A percentile compares a stretch with the other conserved stretches of the same genome.
Evolutionary conservation across 2,797 vertebrate genomes (phyloP).

Genomic region (Sebastes kiyomatsui): DNA sequence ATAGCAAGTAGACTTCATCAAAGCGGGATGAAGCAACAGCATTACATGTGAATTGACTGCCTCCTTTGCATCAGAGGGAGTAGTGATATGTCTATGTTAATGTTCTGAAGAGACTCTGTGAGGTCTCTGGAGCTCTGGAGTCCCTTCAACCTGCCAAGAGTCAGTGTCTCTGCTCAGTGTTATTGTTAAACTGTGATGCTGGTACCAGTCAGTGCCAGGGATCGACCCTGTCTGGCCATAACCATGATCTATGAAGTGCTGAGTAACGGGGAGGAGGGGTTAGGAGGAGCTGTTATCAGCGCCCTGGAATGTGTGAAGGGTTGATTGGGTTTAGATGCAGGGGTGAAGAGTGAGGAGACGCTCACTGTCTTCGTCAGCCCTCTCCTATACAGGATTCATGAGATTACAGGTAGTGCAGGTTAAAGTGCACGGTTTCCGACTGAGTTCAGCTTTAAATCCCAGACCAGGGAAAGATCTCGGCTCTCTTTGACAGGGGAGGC

Average conservation of each 20-base stretch:
- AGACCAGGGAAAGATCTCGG: neutral
- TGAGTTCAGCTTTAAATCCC: neutral
- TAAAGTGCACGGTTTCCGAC: neutral
- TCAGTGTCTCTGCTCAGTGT: slow-evolving; percentile 59
- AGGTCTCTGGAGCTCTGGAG: slow-evolving; percentile 31
- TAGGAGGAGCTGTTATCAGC: slow-evolving; percentile 67
- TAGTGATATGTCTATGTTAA: neutral
- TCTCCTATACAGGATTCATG: neutral
- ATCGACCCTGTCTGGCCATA: slow-evolving; percentile 32
- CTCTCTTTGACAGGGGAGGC: neutral
- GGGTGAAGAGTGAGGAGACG: slow-evolving; percentile 49
- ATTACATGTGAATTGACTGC: neutral
- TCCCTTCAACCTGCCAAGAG: slow-evolving; percentile 39
- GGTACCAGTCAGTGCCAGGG: slow-evolving; percentile 68
- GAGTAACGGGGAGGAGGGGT: neutral
- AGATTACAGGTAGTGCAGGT: neutral
- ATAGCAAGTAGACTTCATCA: neutral
- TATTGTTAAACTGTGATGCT: slow-evolving; percentile 35
- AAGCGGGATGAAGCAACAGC: neutral
- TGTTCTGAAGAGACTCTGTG: neutral
- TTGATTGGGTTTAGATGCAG: slow-evolving; percentile 49
- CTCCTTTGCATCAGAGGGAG: neutral
- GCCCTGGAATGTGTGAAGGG: slow-evolving; percentile 72
- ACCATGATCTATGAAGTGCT: slow-evolving; percentile 69
- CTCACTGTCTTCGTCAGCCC: slow-evolving; percentile 12